These are phyloP conservation scores for Melanargia galathea DNA, from an alignment of 2,888 invertebrate genomes.

Conservation along the genomic window DNA sequence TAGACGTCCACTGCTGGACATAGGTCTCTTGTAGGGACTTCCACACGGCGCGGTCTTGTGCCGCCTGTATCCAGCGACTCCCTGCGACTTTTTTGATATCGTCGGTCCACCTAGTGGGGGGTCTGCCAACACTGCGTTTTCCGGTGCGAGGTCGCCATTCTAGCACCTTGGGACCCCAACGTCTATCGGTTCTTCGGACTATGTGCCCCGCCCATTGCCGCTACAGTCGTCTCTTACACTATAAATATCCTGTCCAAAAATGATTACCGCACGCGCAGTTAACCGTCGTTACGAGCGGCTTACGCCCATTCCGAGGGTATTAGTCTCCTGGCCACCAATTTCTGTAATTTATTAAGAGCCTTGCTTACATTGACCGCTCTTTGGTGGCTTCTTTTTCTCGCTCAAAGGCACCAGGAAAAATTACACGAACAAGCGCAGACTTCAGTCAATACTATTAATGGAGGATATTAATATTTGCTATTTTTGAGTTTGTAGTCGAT, in stretches of 20 bases:
- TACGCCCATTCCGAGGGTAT: conserved; percentile 78
- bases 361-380: conserved; percentile 64
- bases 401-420: conserved; percentile 65
- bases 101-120: no score
- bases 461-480: no score
- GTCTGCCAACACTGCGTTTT: no score
- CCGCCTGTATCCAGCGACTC: no score
- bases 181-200: no score
- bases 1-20: no score
- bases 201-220: not conserved
- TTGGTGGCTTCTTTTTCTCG: conserved; percentile 71
- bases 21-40: no score
- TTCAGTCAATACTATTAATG: conserved; percentile 11
- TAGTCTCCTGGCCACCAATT: conserved; percentile 77
- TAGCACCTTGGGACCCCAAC: no score
- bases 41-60: no score
- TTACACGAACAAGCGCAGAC: conserved; percentile 52
- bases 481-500: no score
- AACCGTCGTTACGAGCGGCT: conserved; percentile 74
- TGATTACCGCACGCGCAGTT: conserved; percentile 78
- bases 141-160: no score
- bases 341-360: conserved; percentile 80
- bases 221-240: conserved; percentile 6
- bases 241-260: conserved; percentile 75
- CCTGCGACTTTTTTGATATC: no score